A percentile compares a stretch with the other conserved stretches of the same genome.
phyloP scores from a whole-genome alignment of 2,888 invertebrate genomes.

The Yponomeuta cagnagella region DNA sequence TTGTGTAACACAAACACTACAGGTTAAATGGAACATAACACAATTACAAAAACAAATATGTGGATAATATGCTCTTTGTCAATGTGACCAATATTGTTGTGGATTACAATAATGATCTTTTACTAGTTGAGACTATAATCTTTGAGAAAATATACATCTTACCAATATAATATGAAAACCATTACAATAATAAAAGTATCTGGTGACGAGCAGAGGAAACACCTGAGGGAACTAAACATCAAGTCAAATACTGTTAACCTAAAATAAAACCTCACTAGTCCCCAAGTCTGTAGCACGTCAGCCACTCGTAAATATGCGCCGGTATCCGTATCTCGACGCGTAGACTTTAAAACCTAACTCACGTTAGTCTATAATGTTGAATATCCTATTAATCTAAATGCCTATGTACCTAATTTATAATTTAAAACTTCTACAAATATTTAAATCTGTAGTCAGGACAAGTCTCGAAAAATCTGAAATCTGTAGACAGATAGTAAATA shows the following conservation, averaged over 20 bases:
- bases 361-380: conserved; percentile 11
- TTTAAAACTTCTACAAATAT: conserved; percentile 33
- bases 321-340: conserved; percentile 3
- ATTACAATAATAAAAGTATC: conserved; percentile 7
- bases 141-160: conserved; percentile 5
- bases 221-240: conserved; percentile 49
- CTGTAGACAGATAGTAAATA: not conserved
- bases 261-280: conserved; percentile 28
- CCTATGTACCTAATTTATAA: conserved; percentile 28
- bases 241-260: conserved; percentile 58
- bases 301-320: not conserved
- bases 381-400: conserved; percentile 11
- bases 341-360: conserved; percentile 10
- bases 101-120: not conserved
- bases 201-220: conserved; percentile 6
- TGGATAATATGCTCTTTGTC: not conserved
- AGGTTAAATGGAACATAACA: not conserved
- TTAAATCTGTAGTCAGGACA: conserved; percentile 1
- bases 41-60: not conserved
- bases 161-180: not conserved
- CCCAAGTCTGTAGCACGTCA: not conserved
- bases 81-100: not conserved
- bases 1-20: conserved; percentile 2
- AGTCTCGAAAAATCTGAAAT: conserved; percentile 7
- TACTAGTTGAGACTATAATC: not conserved